Evolutionary conservation across 2,888 invertebrate species (phyloP).

Genomic region (Agrilus biguttatus): DNA sequence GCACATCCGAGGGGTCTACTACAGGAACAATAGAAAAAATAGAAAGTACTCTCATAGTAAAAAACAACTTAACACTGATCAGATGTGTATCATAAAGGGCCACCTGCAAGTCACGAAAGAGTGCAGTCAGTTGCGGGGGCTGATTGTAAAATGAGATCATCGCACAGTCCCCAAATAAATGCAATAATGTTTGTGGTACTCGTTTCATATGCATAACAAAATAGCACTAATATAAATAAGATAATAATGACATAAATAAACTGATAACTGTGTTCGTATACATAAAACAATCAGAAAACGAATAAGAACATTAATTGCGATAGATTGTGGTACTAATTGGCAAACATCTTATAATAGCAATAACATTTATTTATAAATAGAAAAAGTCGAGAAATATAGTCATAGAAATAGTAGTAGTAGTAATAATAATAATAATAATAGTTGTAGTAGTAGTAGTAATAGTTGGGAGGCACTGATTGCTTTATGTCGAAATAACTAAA

Average conservation of each 20-base stretch:
- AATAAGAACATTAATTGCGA: too few relatives aligned
- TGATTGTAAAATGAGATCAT: constrained; percentile 24
- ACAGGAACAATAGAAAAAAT: constrained; percentile 28
- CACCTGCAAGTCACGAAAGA: constrained; percentile 6
- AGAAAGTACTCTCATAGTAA: constrained; percentile 26
- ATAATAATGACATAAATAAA: constrained; percentile 21
- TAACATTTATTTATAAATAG: constrained; percentile 2
- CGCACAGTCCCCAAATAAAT: constrained; percentile 24
- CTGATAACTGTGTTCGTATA: constrained; percentile 10
- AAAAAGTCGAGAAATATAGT: constrained; percentile 1
- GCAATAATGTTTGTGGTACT: constrained; percentile 19
- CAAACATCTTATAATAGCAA: not conserved
- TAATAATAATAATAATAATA: not conserved
- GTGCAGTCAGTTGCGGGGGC: constrained; percentile 10
- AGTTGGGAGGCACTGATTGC: too few relatives aligned
- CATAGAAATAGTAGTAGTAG: constrained; percentile 1
- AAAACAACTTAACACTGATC: constrained; percentile 27
- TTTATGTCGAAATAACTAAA: too few relatives aligned
- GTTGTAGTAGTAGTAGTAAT: too few relatives aligned
- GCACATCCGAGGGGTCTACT: constrained; percentile 19
- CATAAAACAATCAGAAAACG: constrained; percentile 4
- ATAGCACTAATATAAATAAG: constrained; percentile 21
- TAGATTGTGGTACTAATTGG: too few relatives aligned
- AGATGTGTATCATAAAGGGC: constrained; percentile 17
- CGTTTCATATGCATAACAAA: constrained; percentile 1